Evolutionary conservation across 2,888 invertebrate species (phyloP), one percentile per base, ranked within the genome.

Genomic region (Parnassius apollo): DNA sequence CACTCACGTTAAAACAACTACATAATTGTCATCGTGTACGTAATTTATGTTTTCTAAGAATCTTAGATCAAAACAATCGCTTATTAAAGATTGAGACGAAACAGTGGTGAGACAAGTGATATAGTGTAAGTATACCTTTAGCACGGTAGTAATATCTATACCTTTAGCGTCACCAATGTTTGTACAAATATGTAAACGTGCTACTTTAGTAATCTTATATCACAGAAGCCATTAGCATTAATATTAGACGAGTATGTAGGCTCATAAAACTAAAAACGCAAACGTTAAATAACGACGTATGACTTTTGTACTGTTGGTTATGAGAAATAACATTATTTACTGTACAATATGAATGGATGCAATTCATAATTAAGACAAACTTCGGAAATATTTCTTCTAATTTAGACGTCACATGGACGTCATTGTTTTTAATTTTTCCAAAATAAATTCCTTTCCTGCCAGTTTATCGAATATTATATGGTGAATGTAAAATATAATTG

Each of bases 401-500:
- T 11, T 44, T 11, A 11, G 11, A 44, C 11, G 11, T 44, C 44
- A 44, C 44, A 11, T 44, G 2, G 11, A 44, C 11, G 3, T 44
- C 44, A 44, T 44, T 44, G 10, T 44, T 44, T 44, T 44, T 44
- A 44, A 44, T 44, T 44, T 2, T 10, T 4, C n/a, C 9, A 48
- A 18, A n/a, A 3, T 8, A 49, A 49, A 49, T 9, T 1, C 3
- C 49, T 49, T 49, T 12, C n/a, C 7, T 9, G 49, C 7, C 49
- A 49, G 1, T 49, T 9, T 49, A 13, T 49, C 13, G 7, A 22
- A 9, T 42, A 2, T 49, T 10, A 13, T 22, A 13, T 52, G 46
- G 56, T 51, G 51, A 61, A 51, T 56, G 57, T 61, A 46, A 59
- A 72, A 69, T 25, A 56, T 25, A 55, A 61, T 11, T 18, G 54